Evolutionary conservation across 2,888 invertebrate genomes (phyloP), one percentile per base, ranked within the genome.

Genomic region (Rugalucina vietnamica): DNA sequence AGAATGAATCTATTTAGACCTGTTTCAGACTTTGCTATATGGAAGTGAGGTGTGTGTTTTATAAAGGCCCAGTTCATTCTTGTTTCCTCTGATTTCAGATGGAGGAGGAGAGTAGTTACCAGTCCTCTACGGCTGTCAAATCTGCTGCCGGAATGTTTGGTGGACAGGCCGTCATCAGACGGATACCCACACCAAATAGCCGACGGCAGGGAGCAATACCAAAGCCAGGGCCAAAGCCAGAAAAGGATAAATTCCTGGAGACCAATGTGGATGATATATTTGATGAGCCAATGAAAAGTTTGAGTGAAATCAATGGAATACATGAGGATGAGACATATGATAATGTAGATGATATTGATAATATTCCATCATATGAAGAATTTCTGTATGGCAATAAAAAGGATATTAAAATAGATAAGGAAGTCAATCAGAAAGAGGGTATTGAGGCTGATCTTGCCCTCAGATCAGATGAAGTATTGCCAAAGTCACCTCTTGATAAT

Each of bases 131-230:
- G 54, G 88, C 86, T 75, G 86, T 89, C 34, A 89, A 85, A 73
- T 85, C 89, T 18, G 88, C 88, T 43, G 89, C 86, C 12, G 84
- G 85, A 71, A 85, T 89, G 89, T 90, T 88, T 81, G 89, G 89
- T 3, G 88, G 90, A 43, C 89, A 90, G 79, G 90, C 90, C 18
- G 86, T 88, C 34, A 90, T 90, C 21, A 43, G 90, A 71, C 87
- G 89, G 73, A 83, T 90, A 29, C 90, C 90, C 12, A 89, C 89
- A 37, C 90, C 90, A 49, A 82, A 83, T 72, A 82, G 85, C 71
- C 69, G 72, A 29, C 75, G 81, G 43, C 74, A 65, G 54, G 60
- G 79, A 32, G 32, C 32, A 0, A 74, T 49, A 54, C 54, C 75
- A 8, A 34, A n/a, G 5, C 39, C 72, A 21, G 24, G 18, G 27